phyloP scores from a whole-genome alignment of 2,888 invertebrate genomes.

The Hypolimnas misippus region DNA sequence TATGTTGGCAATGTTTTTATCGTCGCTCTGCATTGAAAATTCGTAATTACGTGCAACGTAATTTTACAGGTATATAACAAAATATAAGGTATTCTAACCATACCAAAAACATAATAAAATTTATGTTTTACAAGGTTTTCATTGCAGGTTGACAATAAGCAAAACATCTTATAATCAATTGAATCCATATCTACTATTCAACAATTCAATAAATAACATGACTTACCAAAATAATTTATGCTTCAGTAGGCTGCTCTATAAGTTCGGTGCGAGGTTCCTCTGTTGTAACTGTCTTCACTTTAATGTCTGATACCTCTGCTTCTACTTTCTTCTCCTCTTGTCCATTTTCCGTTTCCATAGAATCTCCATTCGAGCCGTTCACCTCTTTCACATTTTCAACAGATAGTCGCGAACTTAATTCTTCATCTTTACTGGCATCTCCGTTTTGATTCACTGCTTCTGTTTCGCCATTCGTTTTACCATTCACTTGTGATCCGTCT shows the following conservation, averaged over 20 bases:
- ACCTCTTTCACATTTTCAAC: conserved; percentile 66
- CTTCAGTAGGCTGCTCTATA: conserved; percentile 80
- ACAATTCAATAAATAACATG: too few species aligned
- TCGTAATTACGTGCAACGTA: too few species aligned
- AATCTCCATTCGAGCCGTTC: conserved; percentile 49
- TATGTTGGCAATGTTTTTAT: too few species aligned
- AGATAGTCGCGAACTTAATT: conserved; percentile 66
- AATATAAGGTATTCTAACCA: too few species aligned
- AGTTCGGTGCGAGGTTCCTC: conserved; percentile 71
- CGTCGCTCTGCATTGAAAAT: too few species aligned
- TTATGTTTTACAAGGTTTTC: too few species aligned
- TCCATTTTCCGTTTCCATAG: conserved; percentile 55
- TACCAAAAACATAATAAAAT: too few species aligned
- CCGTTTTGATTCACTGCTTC: conserved; percentile 62
- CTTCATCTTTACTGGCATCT: conserved; percentile 61
- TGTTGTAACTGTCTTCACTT: conserved; percentile 83
- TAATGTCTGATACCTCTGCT: conserved; percentile 73
- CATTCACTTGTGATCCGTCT: conserved; percentile 67
- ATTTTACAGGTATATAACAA: too few species aligned
- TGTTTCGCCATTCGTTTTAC: conserved; percentile 66
- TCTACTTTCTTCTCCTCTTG: conserved; percentile 69
- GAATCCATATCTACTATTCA: too few species aligned
- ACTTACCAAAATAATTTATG: conserved; percentile 74
- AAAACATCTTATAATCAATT: too few species aligned
- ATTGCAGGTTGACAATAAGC: too few species aligned